Evolutionary conservation across 2,797 vertebrate genomes (phyloP).

Genomic region (Cryptoblepharus egeriae): DNA sequence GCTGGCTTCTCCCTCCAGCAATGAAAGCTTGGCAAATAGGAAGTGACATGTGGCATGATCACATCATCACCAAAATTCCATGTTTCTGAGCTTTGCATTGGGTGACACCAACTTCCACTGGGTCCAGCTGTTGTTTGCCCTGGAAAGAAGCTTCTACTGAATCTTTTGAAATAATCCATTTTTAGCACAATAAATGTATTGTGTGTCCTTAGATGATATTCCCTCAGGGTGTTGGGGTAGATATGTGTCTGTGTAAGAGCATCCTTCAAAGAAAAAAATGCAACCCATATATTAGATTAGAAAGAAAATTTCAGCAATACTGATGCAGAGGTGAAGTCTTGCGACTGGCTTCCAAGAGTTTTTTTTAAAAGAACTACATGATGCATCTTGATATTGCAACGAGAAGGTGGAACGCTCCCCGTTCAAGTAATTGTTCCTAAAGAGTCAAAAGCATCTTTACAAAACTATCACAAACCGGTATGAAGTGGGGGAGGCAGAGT

Average conservation of each 20-base stretch:
- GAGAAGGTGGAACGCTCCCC: neutral
- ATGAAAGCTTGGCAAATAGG: too few species aligned
- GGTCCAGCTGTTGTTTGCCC: too few species aligned
- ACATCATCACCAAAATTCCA: too few species aligned
- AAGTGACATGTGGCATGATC: too few species aligned
- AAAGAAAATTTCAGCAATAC: neutral
- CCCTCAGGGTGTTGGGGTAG: too few species aligned
- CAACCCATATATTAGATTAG: neutral
- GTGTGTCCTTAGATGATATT: neutral
- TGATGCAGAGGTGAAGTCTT: neutral
- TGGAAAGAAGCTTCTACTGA: too few species aligned
- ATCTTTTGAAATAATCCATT: neutral
- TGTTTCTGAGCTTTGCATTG: too few species aligned
- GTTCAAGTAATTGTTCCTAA: neutral
- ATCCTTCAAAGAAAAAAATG: neutral
- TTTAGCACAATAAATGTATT: neutral
- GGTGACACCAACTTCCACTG: too few species aligned
- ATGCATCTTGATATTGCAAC: too few species aligned
- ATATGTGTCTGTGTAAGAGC: neutral
- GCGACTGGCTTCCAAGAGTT: too few species aligned
- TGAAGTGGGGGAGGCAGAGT: neutral
- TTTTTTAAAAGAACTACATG: too few species aligned
- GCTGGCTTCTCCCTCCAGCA: too few species aligned
- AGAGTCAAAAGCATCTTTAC: neutral
- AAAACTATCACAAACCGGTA: neutral